Evolutionary conservation across 2,888 invertebrate species (phyloP), one percentile per base, ranked within the genome.

Genomic region (Mimumesa dahlbomi): DNA sequence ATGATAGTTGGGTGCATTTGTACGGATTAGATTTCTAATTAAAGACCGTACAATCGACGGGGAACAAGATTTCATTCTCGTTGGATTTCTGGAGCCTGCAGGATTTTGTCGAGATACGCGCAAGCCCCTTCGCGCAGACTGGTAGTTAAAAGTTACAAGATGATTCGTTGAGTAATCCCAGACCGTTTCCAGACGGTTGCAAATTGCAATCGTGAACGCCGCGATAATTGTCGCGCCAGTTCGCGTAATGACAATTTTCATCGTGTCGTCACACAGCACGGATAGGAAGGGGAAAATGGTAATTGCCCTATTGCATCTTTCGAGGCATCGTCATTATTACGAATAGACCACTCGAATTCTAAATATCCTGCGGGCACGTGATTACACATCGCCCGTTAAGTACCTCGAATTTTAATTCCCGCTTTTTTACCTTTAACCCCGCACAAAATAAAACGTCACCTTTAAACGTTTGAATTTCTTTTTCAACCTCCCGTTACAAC

Each of bases 141-240:
- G 85, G 87, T 85, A 86, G 85, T 88, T 86, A 86, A 87, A 87
- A 87, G 87, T 88, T 88, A 87, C 87, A 86, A 86, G 88, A 88
- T 84, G 85, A 87, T 87, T 84, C 85, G 87, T 88, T 87, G 88
- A 85, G 88, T 87, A 88, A 88, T 88, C 86, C 87, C 82, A 87
- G 85, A 86, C 85, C 84, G 86, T 87, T 88, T 86, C 86, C 85
- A 85, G 88, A 87, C 85, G 85, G 82, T 85, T 83, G 85, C 84
- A 85, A 88, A 88, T 88, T 86, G 87, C 85, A 88, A 88, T 88
- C 86, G 87, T 85, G 85, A 87, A 86, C 85, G 83, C 84, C 75
- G 87, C 83, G 88, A 89, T 88, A 88, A 89, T 89, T 88, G 88
- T 88, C 87, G 85, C 84, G 83, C 83, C 77, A 81, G 84, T 82